Percentiles rank a stretch among this genome's conserved stretches.
These are phyloP conservation scores for Troglohyphantes excavatus DNA, from an alignment of 2,888 invertebrate species.

Conservation along the genomic window DNA sequence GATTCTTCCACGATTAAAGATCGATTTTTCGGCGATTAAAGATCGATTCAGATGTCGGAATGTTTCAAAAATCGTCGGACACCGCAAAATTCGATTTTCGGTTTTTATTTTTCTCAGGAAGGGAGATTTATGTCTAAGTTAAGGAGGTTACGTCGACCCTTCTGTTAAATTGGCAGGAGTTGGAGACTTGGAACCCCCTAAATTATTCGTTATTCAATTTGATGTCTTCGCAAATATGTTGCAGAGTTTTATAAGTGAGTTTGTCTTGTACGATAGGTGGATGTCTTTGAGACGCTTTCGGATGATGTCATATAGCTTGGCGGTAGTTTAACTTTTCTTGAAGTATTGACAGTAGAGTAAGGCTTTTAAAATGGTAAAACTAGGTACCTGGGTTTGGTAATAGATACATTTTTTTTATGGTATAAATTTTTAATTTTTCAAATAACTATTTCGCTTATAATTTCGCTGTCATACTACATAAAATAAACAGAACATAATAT, in stretches of 20 bases:
- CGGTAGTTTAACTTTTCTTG: background rate
- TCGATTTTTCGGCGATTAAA: too few relatives aligned
- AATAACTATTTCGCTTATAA: too few relatives aligned
- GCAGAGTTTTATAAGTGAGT: background rate
- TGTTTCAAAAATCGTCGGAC: background rate
- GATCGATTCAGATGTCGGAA: slow-evolving; percentile 1
- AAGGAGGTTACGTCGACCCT: too few relatives aligned
- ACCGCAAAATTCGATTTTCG: background rate
- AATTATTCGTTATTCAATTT: background rate
- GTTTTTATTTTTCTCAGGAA: background rate
- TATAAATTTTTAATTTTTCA: too few relatives aligned
- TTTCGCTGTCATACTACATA: too few relatives aligned
- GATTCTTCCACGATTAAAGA: background rate
- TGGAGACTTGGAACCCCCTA: background rate
- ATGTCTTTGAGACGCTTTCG: background rate
- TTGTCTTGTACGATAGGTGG: background rate
- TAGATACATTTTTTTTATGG: too few relatives aligned
- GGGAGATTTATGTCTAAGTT: background rate
- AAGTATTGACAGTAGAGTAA: background rate
- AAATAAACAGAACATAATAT: too few relatives aligned
- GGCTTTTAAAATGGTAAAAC: too few relatives aligned
- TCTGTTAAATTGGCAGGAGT: background rate
- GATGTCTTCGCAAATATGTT: background rate
- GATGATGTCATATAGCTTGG: background rate
- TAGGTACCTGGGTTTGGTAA: too few relatives aligned